Base-by-base conservation (phyloP, 2,797 vertebrate species). In the Tarsius wallacei region DNA sequence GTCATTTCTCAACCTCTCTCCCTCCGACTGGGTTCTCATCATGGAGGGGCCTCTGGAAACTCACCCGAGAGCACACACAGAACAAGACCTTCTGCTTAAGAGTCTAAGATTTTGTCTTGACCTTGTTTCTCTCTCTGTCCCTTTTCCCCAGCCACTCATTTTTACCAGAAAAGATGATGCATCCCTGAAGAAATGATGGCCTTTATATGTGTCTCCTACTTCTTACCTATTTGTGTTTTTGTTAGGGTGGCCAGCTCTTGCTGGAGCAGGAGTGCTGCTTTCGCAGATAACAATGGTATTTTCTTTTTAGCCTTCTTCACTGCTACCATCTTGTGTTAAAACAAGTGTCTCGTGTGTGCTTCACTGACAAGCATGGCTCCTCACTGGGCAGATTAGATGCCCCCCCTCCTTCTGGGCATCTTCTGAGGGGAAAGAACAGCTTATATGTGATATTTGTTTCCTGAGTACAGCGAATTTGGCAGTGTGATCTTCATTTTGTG, bases 151-250 rank as follows among this genome's bases (percentile, higher is more conserved):
- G 31, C 14, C n/a, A 31, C 7, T 86, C 55, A 24, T 63, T 97
- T 95, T 33, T 33, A 74, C 63, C 73, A 89, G 85, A 89, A 91
- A 87, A 57, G 22, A 71, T 49, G 24, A n/a, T 42, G 42, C 33
- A 57, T 78, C 22, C 83, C 36, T 63, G 73, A 82, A 85, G 85
- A 88, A 91, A 64, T 42, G 26, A 68, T 7, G 12, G 87, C 80
- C 71, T 78, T 94, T 85, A 77, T 57, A 63, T 57, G 71, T 59
- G 82, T 21, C 57, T 80, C 0, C 74, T 66, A 57, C 36, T 68
- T 98, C 63, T 96, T 93, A 66, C 82, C 36, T 90, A 74, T 95
- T 97, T 97, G 78, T 98, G 90, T 93, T 97, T 98, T 97, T 95
- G 96, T 89, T 87, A 96, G 77, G 49, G 26, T 84, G 96, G 90